phyloP scores from a whole-genome alignment of 2,113 vertebrate genomes.

The Eolophus roseicapilla region DNA sequence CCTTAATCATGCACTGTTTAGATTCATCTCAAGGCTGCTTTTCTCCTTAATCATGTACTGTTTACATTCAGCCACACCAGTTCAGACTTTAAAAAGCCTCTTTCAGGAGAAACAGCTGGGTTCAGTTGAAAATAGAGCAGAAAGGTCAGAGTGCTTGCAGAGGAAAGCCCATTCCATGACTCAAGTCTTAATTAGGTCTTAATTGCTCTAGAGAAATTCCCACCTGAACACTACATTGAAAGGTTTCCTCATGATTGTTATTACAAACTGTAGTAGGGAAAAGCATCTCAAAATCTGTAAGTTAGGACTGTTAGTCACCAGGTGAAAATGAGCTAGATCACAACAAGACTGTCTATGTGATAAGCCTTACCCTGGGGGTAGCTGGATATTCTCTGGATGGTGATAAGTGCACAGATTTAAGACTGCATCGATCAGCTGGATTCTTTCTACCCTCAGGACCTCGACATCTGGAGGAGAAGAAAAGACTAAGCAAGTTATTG shows the following conservation, averaged over 20 bases:
- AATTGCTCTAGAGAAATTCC: neutral
- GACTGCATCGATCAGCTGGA: constrained; percentile 94
- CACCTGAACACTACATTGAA: neutral
- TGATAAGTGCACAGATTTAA: constrained; percentile 98
- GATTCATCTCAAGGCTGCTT: neutral
- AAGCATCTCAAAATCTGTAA: neutral
- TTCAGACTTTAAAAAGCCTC: neutral
- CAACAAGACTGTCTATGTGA: neutral
- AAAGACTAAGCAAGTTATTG: constrained; percentile 19
- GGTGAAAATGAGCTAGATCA: neutral
- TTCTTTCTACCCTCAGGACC: constrained; percentile 92
- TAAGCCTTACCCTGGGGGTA: constrained; percentile 86
- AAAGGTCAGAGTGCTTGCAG: neutral
- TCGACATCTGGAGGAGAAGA: constrained; percentile 84
- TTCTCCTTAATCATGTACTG: neutral
- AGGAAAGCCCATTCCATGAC: neutral
- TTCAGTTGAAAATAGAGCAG: neutral
- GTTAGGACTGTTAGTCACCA: neutral
- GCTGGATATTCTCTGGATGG: constrained; percentile 97
- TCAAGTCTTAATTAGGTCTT: accelerated
- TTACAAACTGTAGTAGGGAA: neutral
- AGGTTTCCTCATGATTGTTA: neutral
- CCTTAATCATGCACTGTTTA: neutral
- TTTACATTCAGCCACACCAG: neutral
- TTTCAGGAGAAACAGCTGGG: neutral